Evolutionary conservation across 2,888 invertebrate species (phyloP).

Genomic region (Stegophylla sp.): DNA sequence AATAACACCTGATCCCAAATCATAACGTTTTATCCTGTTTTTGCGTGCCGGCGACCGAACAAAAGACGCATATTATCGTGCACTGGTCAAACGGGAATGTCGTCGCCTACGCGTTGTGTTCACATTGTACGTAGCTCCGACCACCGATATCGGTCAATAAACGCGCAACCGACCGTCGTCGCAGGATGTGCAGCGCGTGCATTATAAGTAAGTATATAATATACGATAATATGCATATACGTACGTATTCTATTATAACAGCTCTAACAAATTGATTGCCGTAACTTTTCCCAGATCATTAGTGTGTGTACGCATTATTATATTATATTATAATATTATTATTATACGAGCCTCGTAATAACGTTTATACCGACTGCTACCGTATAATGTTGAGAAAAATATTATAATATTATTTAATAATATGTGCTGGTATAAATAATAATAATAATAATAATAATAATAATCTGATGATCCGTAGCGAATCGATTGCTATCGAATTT

Average conservation of each 20-base stretch:
- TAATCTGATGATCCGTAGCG: slow-evolving; percentile 55
- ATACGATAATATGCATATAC: background rate
- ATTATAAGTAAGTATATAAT: no score
- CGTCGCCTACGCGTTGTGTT: background rate
- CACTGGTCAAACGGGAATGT: no score
- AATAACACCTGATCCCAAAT: no score
- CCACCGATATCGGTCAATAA: slow-evolving; percentile 41
- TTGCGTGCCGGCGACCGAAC: background rate
- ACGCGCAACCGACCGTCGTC: background rate
- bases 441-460: slow-evolving; percentile 26
- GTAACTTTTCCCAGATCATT: slow-evolving; percentile 57
- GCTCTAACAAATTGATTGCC: slow-evolving; percentile 52
- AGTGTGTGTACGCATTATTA: slow-evolving; percentile 21
- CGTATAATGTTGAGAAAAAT: slow-evolving; percentile 29
- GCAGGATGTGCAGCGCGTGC: no score
- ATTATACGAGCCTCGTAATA: slow-evolving; percentile 11
- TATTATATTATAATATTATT: slow-evolving; percentile 40
- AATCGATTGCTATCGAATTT: slow-evolving; percentile 44
- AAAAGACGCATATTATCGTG: background rate
- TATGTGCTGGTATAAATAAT: slow-evolving; percentile 6
- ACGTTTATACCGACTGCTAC: background rate
- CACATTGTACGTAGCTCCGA: no score
- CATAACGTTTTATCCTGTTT: no score
- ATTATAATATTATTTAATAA: slow-evolving; percentile 18
- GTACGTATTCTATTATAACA: slow-evolving; percentile 21